Evolutionary conservation across 2,113 vertebrate species (phyloP).

Genomic region (Phainopepla nitens): DNA sequence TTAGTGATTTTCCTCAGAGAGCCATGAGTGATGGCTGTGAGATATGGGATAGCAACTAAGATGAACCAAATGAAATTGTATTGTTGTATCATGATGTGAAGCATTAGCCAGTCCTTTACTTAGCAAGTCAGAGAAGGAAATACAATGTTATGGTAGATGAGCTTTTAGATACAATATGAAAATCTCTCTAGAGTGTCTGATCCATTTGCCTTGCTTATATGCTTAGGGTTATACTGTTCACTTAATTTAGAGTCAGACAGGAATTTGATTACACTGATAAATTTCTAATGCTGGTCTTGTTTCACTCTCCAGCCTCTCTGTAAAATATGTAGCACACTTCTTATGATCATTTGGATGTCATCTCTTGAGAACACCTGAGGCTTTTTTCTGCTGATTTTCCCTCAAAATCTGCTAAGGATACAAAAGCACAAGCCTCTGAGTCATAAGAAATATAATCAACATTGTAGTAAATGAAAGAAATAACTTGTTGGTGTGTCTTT

Average conservation of each 20-base stretch:
- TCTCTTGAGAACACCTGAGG: neutral
- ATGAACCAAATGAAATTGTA: neutral
- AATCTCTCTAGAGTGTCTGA: neutral
- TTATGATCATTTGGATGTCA: neutral
- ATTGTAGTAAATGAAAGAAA: neutral
- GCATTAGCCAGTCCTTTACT: neutral
- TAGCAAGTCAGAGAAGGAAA: neutral
- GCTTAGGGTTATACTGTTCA: neutral
- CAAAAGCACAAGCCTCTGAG: neutral
- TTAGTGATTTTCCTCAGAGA: neutral
- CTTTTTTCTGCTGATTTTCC: neutral
- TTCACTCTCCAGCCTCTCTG: neutral
- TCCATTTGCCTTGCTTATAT: neutral
- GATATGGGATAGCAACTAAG: neutral
- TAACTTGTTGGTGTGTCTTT: neutral
- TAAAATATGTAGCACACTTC: neutral
- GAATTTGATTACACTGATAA: neutral
- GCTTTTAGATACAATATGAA: neutral
- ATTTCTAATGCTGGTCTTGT: neutral
- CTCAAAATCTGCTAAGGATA: neutral
- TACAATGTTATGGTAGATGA: neutral
- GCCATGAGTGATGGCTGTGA: neutral
- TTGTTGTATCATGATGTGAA: neutral
- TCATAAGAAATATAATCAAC: neutral
- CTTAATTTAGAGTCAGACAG: neutral